Evolutionary conservation across 2,888 invertebrate species (phyloP).

Genomic region (Eupithecia vulgata): DNA sequence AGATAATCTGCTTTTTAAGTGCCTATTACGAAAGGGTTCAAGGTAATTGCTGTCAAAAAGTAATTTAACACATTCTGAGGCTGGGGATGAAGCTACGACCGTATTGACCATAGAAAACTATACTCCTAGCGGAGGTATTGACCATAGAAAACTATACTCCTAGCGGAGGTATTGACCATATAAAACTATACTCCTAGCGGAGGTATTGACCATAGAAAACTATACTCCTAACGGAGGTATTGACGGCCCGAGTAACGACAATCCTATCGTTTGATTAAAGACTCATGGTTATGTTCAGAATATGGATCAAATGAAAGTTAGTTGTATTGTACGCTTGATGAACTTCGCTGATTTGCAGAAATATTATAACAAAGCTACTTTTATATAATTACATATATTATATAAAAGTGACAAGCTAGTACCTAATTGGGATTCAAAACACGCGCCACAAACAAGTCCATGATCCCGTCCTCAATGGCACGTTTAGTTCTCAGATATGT

Average conservation of each 20-base stretch:
- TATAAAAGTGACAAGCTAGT: not conserved
- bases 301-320: not conserved
- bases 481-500: slow-evolving; percentile 1
- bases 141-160: too few species aligned
- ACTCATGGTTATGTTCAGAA: too few species aligned
- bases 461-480: not conserved
- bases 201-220: too few species aligned
- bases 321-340: not conserved
- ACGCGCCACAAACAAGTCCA: not conserved
- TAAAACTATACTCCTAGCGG: too few species aligned
- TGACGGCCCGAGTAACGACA: not conserved
- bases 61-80: slow-evolving; percentile 44
- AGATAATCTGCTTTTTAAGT: slow-evolving; percentile 40
- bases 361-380: not conserved
- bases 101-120: too few species aligned
- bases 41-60: slow-evolving; percentile 49
- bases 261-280: not conserved
- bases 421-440: not conserved
- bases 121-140: too few species aligned
- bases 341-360: not conserved
- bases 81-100: slow-evolving; percentile 17
- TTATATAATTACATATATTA: too few species aligned
- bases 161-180: too few species aligned
- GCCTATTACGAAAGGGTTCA: slow-evolving; percentile 42
- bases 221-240: too few species aligned